Conservation (phyloP, 2,797 vertebrate genomes). For the Nyctibius grandis region DNA sequence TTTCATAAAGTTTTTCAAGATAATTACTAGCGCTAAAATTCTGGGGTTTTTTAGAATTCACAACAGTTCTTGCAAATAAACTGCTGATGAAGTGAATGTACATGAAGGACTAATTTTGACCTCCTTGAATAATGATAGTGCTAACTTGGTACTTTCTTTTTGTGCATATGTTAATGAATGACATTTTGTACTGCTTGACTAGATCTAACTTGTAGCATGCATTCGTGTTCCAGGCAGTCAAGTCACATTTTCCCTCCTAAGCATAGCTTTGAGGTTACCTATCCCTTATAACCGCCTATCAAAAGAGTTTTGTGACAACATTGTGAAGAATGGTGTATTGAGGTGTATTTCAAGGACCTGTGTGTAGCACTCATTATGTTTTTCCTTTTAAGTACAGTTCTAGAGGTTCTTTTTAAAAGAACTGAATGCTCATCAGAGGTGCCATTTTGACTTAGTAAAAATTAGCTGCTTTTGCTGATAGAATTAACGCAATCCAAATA, state of each 20-base stretch:
- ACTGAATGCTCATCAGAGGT: neutral
- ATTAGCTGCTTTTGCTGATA: neutral
- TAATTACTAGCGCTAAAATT: constrained; percentile 4
- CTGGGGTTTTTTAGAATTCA: neutral
- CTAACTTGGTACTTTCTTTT: constrained; percentile 34
- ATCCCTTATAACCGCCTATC: neutral
- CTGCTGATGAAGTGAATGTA: constrained; percentile 34
- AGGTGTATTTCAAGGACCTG: neutral
- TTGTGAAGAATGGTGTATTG: neutral
- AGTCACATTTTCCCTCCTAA: constrained; percentile 3
- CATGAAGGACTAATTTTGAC: constrained; percentile 53
- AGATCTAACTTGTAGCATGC: constrained; percentile 27
- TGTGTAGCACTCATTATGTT: neutral
- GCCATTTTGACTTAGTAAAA: neutral
- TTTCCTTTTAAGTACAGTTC: neutral
- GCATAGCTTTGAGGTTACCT: neutral
- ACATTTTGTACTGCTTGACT: constrained; percentile 34
- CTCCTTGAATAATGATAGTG: constrained; percentile 1
- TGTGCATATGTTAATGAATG: constrained; percentile 19
- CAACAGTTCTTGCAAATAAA: constrained; percentile 29
- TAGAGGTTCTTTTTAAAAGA: neutral
- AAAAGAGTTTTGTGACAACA: neutral
- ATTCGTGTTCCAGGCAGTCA: constrained; percentile 22
- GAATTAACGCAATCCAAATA: neutral
- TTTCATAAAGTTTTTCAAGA: neutral